Evolutionary conservation across 2,113 vertebrate genomes (phyloP), one percentile per base, ranked within the genome.

Genomic region (Cryptomyrus ogoouensis): DNA sequence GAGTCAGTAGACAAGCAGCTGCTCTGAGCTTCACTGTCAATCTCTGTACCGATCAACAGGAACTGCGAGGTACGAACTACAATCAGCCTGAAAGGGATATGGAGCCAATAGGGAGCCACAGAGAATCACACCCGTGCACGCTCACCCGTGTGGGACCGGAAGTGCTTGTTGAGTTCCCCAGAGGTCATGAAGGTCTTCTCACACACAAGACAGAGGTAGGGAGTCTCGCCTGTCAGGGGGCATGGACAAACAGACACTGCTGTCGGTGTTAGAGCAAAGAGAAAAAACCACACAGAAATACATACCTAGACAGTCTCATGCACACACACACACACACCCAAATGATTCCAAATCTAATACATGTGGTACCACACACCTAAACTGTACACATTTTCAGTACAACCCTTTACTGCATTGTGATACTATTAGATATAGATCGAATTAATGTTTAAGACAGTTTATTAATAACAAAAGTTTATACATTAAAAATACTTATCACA

Each of bases 161-260:
- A 97, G 94, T 99, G 98, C 94, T 98, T 99, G 94, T 97, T 98
- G 94, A 99, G 97, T 90, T 99, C 98, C 87, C 97, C 97, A 85
- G 97, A 98, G 47, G 98, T 98, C 94, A 97, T 95, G 95, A 97
- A 98, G 93, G 96, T 96, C 95, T 97, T 98, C 84, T 96, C 96
- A 94, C 97, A 98, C 94, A 97, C 97, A 94, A 96, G 96, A 95
- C 97, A 98, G 93, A 97, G 97, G 92, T 97, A 97, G 89, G 97
- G 97, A 91, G 97, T 97, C 93, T 97, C 97, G 92, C 96, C 96
- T 97, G 93, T 84, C 94, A 91, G 90, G 92, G 17, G 44, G 17
- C 62, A 85, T 5, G 80, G 35, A 53, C 19, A 90, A 5, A 66
- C 44, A 47, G 13, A n/a, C 49, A 87, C 7, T 5, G 8, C 17